Evolutionary conservation across 2,888 invertebrate genomes (phyloP).

Genomic region (Exephanes ischioxanthus): DNA sequence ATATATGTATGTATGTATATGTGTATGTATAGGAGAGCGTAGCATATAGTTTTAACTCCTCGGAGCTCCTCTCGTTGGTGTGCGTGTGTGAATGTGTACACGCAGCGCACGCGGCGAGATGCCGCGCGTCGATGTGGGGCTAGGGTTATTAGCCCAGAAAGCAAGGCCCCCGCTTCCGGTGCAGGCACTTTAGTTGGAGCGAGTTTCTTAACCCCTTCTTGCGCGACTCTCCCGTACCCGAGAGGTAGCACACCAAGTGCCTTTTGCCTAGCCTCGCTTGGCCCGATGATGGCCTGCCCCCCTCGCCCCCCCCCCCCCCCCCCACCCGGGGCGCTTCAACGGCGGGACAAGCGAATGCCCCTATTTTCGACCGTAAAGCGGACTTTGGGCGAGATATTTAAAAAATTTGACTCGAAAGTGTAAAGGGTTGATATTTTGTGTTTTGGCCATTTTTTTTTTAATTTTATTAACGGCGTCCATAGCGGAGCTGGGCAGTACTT

Average conservation of each 20-base stretch:
- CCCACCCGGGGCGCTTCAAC: neutral
- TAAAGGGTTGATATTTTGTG: neutral
- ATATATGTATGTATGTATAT: too few species aligned
- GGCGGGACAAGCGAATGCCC: neutral
- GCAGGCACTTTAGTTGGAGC: conserved; percentile 82
- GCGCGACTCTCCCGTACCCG: conserved; percentile 71
- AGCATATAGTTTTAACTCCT: neutral
- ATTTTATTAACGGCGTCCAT: too few species aligned
- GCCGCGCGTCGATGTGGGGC: conserved; percentile 81
- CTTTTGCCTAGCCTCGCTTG: conserved; percentile 40
- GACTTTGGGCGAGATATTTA: neutral
- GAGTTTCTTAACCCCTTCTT: conserved; percentile 85
- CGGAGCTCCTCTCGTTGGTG: conserved; percentile 1
- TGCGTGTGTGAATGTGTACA: conserved; percentile 14
- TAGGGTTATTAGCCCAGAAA: conserved; percentile 85
- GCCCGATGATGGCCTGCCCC: conserved; percentile 49
- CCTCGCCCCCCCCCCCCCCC: neutral
- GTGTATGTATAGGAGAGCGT: neutral
- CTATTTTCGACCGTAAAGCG: neutral
- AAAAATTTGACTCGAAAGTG: neutral
- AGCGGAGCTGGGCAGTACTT: too few species aligned
- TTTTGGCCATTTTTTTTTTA: too few species aligned
- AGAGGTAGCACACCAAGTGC: conserved; percentile 17
- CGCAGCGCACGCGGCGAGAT: conserved; percentile 56
- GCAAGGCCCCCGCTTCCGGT: conserved; percentile 85